Evolutionary conservation across 2,888 invertebrate species (phyloP), one percentile per base, ranked within the genome.

Genomic region (Agriopis leucophaearia): DNA sequence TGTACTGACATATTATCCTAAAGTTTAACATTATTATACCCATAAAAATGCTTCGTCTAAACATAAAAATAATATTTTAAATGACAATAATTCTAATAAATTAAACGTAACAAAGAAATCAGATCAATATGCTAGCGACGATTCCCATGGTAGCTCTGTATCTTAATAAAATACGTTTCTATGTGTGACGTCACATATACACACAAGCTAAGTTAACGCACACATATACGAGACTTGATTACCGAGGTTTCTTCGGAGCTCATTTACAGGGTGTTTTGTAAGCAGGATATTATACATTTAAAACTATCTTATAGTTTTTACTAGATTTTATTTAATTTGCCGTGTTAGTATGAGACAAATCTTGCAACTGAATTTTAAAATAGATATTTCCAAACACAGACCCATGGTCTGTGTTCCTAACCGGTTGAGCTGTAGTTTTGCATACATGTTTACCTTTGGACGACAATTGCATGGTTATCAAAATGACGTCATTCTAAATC

Each of bases 211-310:
- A 36, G n/a, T 38, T 57, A 12, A 64, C 56, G 51, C 66, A 71
- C 73, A 70, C 71, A 75, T 71, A 45, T 52, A 70, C 74, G 71
- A 66, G 47, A 80, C 79, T 76, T 78, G 77, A 81, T 81, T 77
- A 74, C 75, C 69, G 75, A 69, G 72, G 63, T 71, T 72, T 70
- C 62, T 72, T 58, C 52, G 54, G 48, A 48, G 36, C 10, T 58
- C 35, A 35, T 64, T 67, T 71, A 82, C 71, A 78, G 77, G 73
- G 0, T 76, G 82, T 58, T 66, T 56, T 12, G 7, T 55, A 7
- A 2, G 27, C 5, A 27, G 27, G 5, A 27, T 5, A 27, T 27
- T 27, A 27, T 27, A 27, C 27, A 5, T 27, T 27, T 27, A 27
- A 3, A 5, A 27, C 27, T 27, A 27, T 27, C 27, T 27, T 3